These are phyloP conservation scores for Pelecanus crispus DNA, from an alignment of 2,113 vertebrate genomes.

Conservation along the genomic window DNA sequence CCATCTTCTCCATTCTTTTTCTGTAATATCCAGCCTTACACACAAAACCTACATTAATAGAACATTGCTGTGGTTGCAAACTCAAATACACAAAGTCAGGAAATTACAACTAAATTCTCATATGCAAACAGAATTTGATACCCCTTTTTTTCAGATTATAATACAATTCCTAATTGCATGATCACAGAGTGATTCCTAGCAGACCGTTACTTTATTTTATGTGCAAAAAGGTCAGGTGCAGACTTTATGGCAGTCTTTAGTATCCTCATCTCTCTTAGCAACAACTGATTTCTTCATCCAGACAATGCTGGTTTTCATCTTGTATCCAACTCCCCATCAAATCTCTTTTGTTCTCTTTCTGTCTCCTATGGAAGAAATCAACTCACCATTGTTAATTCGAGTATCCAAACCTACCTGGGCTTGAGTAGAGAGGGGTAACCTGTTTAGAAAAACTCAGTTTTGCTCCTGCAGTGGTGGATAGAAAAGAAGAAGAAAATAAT, in stretches of 20 bases:
- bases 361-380: background rate
- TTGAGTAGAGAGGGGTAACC: background rate
- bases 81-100: background rate
- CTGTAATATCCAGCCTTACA: background rate
- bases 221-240: background rate
- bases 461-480: background rate
- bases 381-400: background rate
- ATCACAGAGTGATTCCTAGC: background rate
- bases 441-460: background rate
- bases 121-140: background rate
- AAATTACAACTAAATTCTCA: background rate
- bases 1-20: background rate
- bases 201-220: background rate
- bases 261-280: background rate
- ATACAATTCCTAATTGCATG: background rate
- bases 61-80: background rate
- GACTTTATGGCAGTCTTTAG: background rate
- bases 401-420: background rate
- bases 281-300: background rate
- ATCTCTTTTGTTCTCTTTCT: background rate
- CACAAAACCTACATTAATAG: background rate
- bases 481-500: background rate
- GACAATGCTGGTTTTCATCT: background rate
- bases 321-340: background rate
- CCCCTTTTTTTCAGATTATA: background rate